Percentiles rank a stretch among this genome's conserved stretches.
These are phyloP conservation scores for Heterotilapia buettikoferi DNA, from an alignment of 2,113 vertebrate species.

Conservation along the genomic window DNA sequence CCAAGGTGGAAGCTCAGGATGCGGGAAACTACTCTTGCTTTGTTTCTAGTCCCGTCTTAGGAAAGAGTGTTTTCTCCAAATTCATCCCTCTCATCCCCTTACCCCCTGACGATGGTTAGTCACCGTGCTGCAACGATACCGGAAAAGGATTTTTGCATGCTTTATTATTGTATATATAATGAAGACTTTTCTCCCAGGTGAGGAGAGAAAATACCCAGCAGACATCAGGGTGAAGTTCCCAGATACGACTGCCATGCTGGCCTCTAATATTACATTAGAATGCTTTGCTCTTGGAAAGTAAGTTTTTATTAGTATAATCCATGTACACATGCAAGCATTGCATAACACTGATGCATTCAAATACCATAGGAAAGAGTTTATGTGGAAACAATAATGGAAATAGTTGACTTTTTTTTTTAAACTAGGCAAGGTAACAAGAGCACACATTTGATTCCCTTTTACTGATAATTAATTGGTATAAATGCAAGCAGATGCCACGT, in stretches of 20 bases:
- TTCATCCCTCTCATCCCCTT: constrained; percentile 88
- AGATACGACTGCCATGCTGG: constrained; percentile 84
- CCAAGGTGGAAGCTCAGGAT: constrained; percentile 90
- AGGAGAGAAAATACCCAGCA: constrained; percentile 86
- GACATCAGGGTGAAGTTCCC: constrained; percentile 90
- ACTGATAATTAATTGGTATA: background rate
- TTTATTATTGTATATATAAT: background rate
- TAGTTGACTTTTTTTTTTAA: background rate
- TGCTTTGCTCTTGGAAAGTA: constrained; percentile 99
- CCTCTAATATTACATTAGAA: constrained; percentile 91
- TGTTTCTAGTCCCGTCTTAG: constrained; percentile 87
- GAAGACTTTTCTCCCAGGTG: constrained; percentile 58
- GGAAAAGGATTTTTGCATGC: background rate
- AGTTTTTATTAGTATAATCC: constrained; percentile 3
- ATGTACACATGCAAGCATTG: background rate
- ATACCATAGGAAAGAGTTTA: background rate
- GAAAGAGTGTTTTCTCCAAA: constrained; percentile 95
- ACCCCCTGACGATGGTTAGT: constrained; percentile 51
- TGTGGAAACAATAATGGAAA: background rate
- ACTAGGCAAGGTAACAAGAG: background rate
- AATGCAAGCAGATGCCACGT: accelerated
- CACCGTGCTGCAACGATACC: background rate
- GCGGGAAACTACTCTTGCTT: constrained; percentile 97
- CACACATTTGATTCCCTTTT: background rate
- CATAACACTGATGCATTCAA: background rate